Conservation (phyloP, 30 jellyfish, hydroid and myxozoan species). For the Rhopilema esculentum region DNA sequence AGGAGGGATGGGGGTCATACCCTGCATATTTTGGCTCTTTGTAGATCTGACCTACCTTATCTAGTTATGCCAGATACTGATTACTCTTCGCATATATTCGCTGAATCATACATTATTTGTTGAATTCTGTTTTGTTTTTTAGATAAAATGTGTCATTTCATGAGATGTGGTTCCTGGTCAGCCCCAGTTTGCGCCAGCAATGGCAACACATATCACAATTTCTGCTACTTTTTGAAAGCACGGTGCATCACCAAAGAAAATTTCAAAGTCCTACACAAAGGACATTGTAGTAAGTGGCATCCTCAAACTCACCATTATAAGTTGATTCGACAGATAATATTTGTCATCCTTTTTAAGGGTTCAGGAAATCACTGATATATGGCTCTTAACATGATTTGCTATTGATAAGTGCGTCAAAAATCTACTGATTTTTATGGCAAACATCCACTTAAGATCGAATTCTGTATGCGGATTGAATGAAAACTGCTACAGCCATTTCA, state of each 20-base stretch:
- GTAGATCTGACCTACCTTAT: not conserved
- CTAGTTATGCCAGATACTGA: not conserved
- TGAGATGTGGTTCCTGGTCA: not conserved
- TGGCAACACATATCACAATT: constrained; percentile 17
- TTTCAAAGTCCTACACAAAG: not conserved
- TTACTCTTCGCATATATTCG: not conserved
- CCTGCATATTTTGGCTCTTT: not conserved
- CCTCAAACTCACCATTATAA: no score
- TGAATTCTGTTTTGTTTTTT: not conserved
- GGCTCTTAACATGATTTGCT: no score
- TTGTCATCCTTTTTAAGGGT: not conserved
- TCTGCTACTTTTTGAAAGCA: constrained; percentile 9
- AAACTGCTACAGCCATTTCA: no score
- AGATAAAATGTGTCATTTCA: constrained; percentile 6
- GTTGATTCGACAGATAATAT: not conserved
- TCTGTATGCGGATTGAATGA: no score
- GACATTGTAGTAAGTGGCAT: constrained; percentile 13
- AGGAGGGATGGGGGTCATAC: no score
- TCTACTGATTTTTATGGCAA: no score
- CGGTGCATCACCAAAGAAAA: not conserved
- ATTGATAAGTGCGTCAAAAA: no score
- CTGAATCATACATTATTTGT: not conserved
- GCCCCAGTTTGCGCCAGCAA: constrained; percentile 28
- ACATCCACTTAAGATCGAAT: no score
- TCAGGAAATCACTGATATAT: no score